phyloP scores from a whole-genome alignment of 2,113 vertebrate genomes.

The Regulus satrapa region DNA sequence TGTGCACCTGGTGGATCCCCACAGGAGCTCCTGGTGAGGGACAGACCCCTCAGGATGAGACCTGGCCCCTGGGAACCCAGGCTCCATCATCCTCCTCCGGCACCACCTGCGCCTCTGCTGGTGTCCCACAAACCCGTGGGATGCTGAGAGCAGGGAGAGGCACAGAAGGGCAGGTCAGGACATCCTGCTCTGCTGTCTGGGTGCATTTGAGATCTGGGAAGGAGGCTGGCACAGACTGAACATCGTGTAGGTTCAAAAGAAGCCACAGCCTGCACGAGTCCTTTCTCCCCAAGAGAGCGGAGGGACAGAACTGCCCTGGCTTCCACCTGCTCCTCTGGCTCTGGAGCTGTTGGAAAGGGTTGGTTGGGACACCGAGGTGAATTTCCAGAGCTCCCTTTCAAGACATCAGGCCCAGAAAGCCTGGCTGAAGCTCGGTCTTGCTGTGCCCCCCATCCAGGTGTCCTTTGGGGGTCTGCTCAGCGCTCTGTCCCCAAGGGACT shows the following conservation, averaged over 20 bases:
- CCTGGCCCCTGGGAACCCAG: background rate
- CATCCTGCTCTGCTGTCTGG: no score
- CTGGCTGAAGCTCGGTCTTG: background rate
- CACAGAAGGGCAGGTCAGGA: background rate
- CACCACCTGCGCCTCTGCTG: background rate
- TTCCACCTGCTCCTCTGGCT: background rate
- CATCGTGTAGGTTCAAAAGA: background rate
- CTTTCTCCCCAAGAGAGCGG: background rate
- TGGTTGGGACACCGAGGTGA: background rate
- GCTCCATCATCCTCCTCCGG: background rate
- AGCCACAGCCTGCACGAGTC: rapidly evolving
- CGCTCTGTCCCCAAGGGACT: rapidly evolving
- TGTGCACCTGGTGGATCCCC: background rate
- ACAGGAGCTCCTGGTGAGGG: background rate
- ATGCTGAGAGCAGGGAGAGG: background rate
- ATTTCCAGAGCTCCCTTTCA: background rate
- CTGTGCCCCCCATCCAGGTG: rapidly evolving
- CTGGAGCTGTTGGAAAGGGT: background rate
- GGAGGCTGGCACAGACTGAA: background rate
- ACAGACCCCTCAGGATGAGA: background rate
- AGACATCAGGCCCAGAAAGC: background rate
- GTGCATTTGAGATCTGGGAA: background rate
- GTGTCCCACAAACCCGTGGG: rapidly evolving
- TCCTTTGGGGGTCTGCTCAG: background rate
- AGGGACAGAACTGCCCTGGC: rapidly evolving